Conservation (phyloP, 2,888 invertebrate genomes). For the Amorpha juglandis region DNA sequence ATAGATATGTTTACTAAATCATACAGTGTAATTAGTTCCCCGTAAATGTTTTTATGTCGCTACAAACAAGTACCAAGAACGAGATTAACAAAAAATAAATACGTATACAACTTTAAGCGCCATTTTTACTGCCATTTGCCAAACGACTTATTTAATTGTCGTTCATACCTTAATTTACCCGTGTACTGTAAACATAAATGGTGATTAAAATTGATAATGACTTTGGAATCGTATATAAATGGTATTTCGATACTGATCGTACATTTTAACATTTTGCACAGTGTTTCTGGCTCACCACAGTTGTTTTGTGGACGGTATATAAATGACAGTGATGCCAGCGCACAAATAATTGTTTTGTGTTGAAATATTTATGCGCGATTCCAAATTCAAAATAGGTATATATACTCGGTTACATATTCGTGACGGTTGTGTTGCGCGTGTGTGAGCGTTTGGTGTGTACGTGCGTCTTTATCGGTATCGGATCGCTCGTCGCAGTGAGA, state of each 20-base stretch:
- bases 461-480: conserved; percentile 81
- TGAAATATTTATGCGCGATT: conserved; percentile 34
- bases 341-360: background rate
- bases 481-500: conserved; percentile 75
- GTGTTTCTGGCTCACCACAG: background rate
- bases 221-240: conserved; percentile 50
- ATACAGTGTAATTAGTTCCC: conserved; percentile 19
- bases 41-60: conserved; percentile 19
- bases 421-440: conserved; percentile 45
- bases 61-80: conserved; percentile 16
- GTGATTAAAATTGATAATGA: conserved; percentile 47
- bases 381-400: conserved; percentile 35
- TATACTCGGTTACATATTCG: conserved; percentile 30
- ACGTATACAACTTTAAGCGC: conserved; percentile 25
- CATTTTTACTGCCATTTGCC: conserved; percentile 26
- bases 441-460: conserved; percentile 66
- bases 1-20: conserved; percentile 23
- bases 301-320: background rate
- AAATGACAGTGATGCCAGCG: background rate
- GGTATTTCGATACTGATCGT: background rate
- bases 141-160: conserved; percentile 13
- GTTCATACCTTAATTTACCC: background rate
- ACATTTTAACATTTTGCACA: background rate
- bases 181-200: conserved; percentile 35
- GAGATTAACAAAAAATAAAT: conserved; percentile 30